A percentile compares a stretch with the other conserved stretches of the same genome.
These are phyloP conservation scores for Cherax destructor DNA, from an alignment of 1,140 invertebrate species.

Conservation along the genomic window DNA sequence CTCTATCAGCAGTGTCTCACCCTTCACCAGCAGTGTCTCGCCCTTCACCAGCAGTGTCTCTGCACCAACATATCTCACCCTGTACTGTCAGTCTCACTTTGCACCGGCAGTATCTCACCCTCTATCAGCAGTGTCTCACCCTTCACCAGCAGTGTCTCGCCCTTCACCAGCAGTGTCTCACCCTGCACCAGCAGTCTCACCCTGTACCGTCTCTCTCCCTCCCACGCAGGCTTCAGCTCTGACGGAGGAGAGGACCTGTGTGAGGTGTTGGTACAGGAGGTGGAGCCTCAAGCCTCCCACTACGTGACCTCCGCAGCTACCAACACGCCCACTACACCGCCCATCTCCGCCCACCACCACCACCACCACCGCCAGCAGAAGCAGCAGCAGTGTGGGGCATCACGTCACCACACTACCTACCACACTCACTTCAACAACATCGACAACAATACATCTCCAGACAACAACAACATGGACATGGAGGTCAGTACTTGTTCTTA, in stretches of 20 bases:
- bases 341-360: conserved; percentile 1
- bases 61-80: no score
- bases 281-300: neutral
- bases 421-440: conserved; percentile 45
- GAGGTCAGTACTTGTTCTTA: conserved; percentile 37
- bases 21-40: no score
- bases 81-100: no score
- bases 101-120: no score
- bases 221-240: conserved; percentile 47
- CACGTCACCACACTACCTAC: conserved; percentile 6
- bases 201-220: neutral
- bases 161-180: no score
- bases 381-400: neutral
- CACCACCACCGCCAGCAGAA: conserved; percentile 29
- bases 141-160: no score
- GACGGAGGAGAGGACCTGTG: conserved; percentile 61
- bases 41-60: no score
- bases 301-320: conserved; percentile 15
- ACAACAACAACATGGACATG: conserved; percentile 57
- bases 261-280: conserved; percentile 52
- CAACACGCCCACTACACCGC: conserved; percentile 38
- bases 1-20: neutral
- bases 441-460: conserved; percentile 34
- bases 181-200: neutral
- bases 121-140: no score